Base-by-base conservation (phyloP, 2,888 invertebrate genomes). In the Drosophila lacicola region DNA sequence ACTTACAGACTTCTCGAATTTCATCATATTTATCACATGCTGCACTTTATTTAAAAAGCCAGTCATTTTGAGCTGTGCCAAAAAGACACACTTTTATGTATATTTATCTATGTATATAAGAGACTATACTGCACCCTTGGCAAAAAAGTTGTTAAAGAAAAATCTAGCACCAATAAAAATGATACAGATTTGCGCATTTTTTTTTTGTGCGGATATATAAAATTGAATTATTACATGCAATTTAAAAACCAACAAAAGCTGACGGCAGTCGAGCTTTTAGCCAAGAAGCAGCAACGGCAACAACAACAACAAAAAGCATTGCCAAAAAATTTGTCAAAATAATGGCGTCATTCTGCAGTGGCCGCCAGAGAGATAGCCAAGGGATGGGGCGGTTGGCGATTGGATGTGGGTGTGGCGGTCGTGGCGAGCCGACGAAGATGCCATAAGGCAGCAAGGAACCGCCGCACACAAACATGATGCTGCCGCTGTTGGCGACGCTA, bases 311-410 rank as follows among this genome's bases (percentile, higher is more conserved):
- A 77, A 74, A 67, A 72, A 76, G 70, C 82, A 78, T 81, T 87
- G 88, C 88, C 88, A 90, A 90, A 90, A 84, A 89, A 90, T 90
- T 90, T 90, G 90, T 90, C 90, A 90, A 88, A 89, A 86, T 90
- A 90, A 89, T 90, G 88, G 90, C 88, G 86, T 88, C 83, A 87
- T 89, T 88, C 76, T 88, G 87, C 84, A 87, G 80, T 87, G 79
- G 89, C 74, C 85, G 70, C 69, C 74, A 64, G 47, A 53, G 69
- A 36, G 54, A 57, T 51, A 57, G 68, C 57, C 29, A 49, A 19
- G 19, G 19, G 39, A 1, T 4, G 2, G 36, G n/a, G 29, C 14
- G 51, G 53, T 49, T 34, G 60, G 55, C 47, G 75, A 60, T 54
- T 61, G 56, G 45, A 39, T 66, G 61, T 46, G 50, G 62, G 41